Percentiles rank a stretch among this genome's conserved stretches.
These are phyloP conservation scores for Macaria notata DNA, from an alignment of 2,888 invertebrate genomes.

Conservation along the genomic window DNA sequence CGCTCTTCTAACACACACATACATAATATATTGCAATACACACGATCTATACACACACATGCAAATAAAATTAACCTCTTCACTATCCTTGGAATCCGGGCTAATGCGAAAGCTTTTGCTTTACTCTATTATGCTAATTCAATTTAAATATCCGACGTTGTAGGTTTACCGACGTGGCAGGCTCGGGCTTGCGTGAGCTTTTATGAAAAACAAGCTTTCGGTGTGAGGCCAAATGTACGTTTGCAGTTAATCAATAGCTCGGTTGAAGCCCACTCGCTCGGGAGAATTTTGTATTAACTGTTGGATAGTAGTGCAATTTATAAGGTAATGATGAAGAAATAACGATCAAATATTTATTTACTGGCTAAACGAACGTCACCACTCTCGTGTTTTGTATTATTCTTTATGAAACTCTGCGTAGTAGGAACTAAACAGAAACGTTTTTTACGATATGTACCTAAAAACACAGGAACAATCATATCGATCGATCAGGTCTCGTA, in stretches of 20 bases:
- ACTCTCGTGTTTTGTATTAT: too few species aligned
- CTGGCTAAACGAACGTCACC: too few species aligned
- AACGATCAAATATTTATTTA: too few species aligned
- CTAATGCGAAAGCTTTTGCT: conserved; percentile 58
- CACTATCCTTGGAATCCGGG: conserved; percentile 40
- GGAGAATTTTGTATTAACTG: too few species aligned
- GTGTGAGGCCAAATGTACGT: conserved; percentile 27
- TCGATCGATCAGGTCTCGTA: too few species aligned
- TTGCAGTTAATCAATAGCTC: conserved; percentile 32
- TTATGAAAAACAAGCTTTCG: conserved; percentile 23
- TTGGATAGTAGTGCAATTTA: too few species aligned
- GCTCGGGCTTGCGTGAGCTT: conserved; percentile 27
- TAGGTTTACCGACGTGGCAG: conserved; percentile 40
- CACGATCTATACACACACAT: conserved; percentile 3
- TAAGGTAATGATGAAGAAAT: too few species aligned
- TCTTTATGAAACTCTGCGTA: too few species aligned
- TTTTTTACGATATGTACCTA: too few species aligned
- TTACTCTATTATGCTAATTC: conserved; percentile 64
- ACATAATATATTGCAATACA: too few species aligned
- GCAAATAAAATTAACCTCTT: conserved; percentile 30
- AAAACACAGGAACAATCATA: too few species aligned
- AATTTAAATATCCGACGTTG: conserved; percentile 62
- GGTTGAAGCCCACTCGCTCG: conserved; percentile 1
- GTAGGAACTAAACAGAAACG: too few species aligned
- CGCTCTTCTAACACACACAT: neutral